Evolutionary conservation across 2,888 invertebrate species (phyloP), one percentile per base, ranked within the genome.

Genomic region (Lasioglossum calceatum): DNA sequence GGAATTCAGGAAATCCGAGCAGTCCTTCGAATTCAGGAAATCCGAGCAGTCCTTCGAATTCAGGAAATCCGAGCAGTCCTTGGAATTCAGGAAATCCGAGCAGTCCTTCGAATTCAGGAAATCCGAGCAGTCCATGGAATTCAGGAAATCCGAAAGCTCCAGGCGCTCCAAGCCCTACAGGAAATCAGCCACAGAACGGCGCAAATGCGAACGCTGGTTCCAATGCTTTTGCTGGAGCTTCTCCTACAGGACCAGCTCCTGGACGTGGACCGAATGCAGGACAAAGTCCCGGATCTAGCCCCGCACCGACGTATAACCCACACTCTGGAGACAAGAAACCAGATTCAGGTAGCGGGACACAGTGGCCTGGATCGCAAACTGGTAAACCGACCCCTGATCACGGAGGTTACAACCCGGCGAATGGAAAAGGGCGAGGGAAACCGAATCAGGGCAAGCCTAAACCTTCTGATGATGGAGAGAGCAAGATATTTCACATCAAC

Each of bases 401-500:
- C 27, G 61, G 27, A 10, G 27, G 61, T 32, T 14, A 64, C 61
- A 64, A 32, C 4, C 61, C 61, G 14, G 27, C 32, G 32, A 32
- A 64, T 64, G 61, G 12, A 0, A 64, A 64, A 64, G 61, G 61
- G 32, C 61, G 16, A 27, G 27, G 27, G 4, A 64, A 64, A 14
- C 64, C 64, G 7, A 64, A 14, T 27, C 32, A n/a, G 12, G 58
- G n/a, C 32, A 64, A 32, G 32, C 32, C 64, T 12, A 27, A 42
- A 42, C 27, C 50, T 16, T 3, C 36, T n/a, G 50, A 44, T 1
- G 23, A 67, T 0, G 72, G 2, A 42, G 42, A 85, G 3, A 85
- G 85, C 27, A 64, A 85, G 3, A 84, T 85, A 4, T 77, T 85
- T 23, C 76, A 85, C 23, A 79, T 85, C 58, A 76, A 85, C 44